phyloP scores from a whole-genome alignment of 1,140 invertebrate genomes.

The Polypedilum vanderplanki region DNA sequence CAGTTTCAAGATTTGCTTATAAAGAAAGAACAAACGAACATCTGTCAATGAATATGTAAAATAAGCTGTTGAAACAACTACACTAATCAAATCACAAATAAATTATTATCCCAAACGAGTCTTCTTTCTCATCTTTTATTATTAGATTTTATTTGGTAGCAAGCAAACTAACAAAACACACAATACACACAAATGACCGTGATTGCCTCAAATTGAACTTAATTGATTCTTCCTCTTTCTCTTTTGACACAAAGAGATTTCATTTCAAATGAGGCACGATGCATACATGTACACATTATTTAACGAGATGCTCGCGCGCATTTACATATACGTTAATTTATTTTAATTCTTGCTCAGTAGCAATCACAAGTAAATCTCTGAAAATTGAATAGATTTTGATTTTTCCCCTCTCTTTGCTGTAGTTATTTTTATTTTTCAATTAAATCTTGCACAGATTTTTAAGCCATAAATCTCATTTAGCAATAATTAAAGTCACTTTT shows the following conservation, averaged over 20 bases:
- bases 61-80: neutral
- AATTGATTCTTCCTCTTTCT: slow-evolving; percentile 27
- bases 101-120: neutral
- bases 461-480: neutral
- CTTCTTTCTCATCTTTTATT: neutral
- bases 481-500: neutral
- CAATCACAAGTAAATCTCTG: neutral
- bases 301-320: neutral
- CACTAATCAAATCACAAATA: neutral
- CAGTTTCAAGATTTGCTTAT: too few species aligned
- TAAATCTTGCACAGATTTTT: neutral
- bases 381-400: neutral
- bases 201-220: slow-evolving; percentile 26
- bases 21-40: neutral
- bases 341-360: neutral
- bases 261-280: slow-evolving; percentile 4
- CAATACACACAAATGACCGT: neutral
- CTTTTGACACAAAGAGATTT: slow-evolving; percentile 13
- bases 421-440: neutral
- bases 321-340: slow-evolving; percentile 14
- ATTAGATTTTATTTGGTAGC: neutral
- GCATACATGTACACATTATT: neutral
- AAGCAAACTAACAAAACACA: neutral
- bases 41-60: neutral
- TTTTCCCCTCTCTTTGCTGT: neutral